phyloP scores from a whole-genome alignment of 2,888 invertebrate species.

The Drosophila silvestris region DNA sequence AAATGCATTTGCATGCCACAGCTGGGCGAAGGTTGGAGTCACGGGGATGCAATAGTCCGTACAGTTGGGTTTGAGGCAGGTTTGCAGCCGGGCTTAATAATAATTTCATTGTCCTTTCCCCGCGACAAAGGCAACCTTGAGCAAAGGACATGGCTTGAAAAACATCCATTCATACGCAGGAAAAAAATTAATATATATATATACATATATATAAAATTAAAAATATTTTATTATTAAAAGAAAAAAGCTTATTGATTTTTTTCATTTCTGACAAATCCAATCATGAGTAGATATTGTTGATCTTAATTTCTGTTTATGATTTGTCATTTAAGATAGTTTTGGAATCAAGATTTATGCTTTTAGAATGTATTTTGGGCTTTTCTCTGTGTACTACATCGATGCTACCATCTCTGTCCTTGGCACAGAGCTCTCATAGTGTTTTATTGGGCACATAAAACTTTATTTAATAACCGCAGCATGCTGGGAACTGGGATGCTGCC shows the following conservation, averaged over 20 bases:
- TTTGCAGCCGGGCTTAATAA: conserved; percentile 29
- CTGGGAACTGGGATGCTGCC: conserved; percentile 34
- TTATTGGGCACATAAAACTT: conserved; percentile 68
- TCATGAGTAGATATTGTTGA: neutral
- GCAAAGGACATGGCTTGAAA: conserved; percentile 7
- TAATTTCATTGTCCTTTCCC: conserved; percentile 24
- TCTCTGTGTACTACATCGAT: neutral
- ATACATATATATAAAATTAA: neutral
- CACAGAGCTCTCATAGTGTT: conserved; percentile 24
- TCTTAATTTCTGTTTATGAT: neutral
- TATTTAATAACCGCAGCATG: conserved; percentile 73
- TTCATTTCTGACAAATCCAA: neutral
- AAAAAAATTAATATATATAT: neutral
- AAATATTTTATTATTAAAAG: neutral
- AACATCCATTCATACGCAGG: neutral
- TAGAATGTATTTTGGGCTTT: neutral
- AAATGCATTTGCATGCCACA: conserved; percentile 22
- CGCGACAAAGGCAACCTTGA: conserved; percentile 31
- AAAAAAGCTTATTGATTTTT: neutral
- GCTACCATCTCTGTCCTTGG: neutral
- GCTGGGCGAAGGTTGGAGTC: neutral
- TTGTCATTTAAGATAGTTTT: neutral
- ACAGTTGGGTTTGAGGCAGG: conserved; percentile 10
- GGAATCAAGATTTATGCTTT: neutral
- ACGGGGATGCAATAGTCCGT: neutral